Evolutionary conservation across 2,113 vertebrate genomes (phyloP), one percentile per base, ranked within the genome.

Genomic region (Passer domesticus): DNA sequence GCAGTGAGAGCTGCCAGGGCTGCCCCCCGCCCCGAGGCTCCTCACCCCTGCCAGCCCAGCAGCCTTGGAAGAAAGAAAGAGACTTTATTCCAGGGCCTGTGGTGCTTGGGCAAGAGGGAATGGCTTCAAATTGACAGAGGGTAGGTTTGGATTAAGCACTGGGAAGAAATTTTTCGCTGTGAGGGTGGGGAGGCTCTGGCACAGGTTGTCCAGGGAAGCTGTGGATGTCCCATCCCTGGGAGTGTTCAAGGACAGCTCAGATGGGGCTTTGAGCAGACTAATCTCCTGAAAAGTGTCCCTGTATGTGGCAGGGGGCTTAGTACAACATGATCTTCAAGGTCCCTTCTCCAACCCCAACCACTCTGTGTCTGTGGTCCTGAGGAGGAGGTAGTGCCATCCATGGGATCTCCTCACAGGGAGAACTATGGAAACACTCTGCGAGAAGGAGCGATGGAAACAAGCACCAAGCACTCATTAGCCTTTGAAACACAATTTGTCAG

Each of bases 1-100:
- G 82, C 20, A 7, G n/a, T 2, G 55, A 88, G 75, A 66, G 79
- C 75, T 79, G 88, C 89, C 73, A 90, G 63, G 90, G 82, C 88
- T 83, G 91, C 50, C 78, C 88, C 86, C 52, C 0, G 0, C 92
- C 84, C 90, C 5, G 11, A 67, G 92, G 82, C 85, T 82, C 44
- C 78, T 70, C 75, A 72, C 5, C 78, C 49, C 62, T 59, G 39
- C 60, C 46, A 87, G 52, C 66, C 74, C 85, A 72, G 31, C 78
- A 35, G 46, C 44, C 69, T 82, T 7, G 7, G 2, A 37, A 75
- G 35, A 39, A 85, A 70, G 25, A 78, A 15, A 47, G 8, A 64
- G 35, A 47, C 22, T 70, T 89, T 15, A 75, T 43, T 70, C 25
- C 16, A 63, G 56, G 10, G 50, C 24, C 33, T 47, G 16, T 9